These are phyloP conservation scores for Psittacus erithacus DNA, from an alignment of 2,113 vertebrate genomes.

Conservation along the genomic window DNA sequence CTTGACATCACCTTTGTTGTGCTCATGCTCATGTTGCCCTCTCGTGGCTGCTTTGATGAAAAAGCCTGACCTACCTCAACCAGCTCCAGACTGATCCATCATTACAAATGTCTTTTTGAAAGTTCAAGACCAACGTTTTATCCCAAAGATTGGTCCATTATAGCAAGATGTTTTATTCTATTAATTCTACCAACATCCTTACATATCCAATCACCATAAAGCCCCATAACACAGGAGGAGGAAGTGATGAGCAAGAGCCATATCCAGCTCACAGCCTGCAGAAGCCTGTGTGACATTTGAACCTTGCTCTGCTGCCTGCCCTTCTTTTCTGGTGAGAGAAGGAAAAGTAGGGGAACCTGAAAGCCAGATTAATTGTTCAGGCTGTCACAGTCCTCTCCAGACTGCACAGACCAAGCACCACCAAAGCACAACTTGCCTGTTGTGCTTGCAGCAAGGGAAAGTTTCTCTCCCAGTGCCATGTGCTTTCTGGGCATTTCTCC, in stretches of 20 bases:
- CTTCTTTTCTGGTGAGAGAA: background rate
- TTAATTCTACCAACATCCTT: background rate
- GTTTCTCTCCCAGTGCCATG: fast-evolving
- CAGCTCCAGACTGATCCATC: fast-evolving
- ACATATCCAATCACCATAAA: background rate
- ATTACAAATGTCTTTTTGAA: fast-evolving
- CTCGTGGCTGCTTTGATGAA: slow-evolving; percentile 10
- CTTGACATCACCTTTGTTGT: fast-evolving
- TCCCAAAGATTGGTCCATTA: too few relatives aligned
- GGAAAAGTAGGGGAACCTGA: background rate
- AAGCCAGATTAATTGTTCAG: background rate
- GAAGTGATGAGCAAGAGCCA: background rate
- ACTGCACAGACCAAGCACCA: background rate
- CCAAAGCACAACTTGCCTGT: background rate
- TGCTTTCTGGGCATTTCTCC: background rate
- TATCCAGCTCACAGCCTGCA: background rate
- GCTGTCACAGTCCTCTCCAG: fast-evolving
- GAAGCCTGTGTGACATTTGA: background rate
- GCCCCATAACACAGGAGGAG: background rate
- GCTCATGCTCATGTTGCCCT: slow-evolving; percentile 62
- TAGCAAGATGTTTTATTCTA: background rate
- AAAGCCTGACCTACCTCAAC: background rate
- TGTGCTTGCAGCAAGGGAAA: background rate
- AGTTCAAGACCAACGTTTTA: background rate
- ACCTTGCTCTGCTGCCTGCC: background rate